Evolutionary conservation across 2,888 invertebrate species (phyloP), one percentile per base, ranked within the genome.

Genomic region (Lasioglossum pauxillum): DNA sequence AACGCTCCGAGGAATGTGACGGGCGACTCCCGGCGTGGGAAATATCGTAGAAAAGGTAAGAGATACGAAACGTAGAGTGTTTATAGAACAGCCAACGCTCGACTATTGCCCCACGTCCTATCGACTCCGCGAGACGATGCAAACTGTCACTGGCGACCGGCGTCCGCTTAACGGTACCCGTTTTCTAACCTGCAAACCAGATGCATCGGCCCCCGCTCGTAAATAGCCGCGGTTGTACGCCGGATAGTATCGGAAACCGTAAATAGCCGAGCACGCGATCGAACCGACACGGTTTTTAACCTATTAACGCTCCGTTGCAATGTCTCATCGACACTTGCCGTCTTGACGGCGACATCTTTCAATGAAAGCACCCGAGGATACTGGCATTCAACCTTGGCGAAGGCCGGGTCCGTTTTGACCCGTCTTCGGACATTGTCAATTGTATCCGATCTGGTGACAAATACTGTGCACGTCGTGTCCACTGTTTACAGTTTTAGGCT

Each of bases 1-100:
- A 80, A 88, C 86, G 77, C 72, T 49, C 53, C 87, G 83, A 89
- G 91, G 91, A 91, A 91, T 91, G 91, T 91, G 90, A 91, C 89
- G 80, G 86, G 76, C 53, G 78, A 89, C 83, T 67, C 80, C 78
- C 84, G 77, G 64, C 89, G 84, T 74, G 83, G 88, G 82, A 83
- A 86, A 82, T 88, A 85, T 81, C 87, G 86, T 87, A 89, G 85
- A 89, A 86, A 90, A 88, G 88, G 90, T 91, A 75, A 86, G 74
- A 35, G 31, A 83, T 41, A 64, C 64, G 27, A 14, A 76, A 80
- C 35, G 67, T 23, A 27, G 75, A 38, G 27, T 16, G 16, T 16
- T 16, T 5, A 60, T 27, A n/a, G 64, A 75, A 60, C 27, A 27
- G 27, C 80, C 49, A 31, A 27, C 60, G 57, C 73, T 69, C 10